Base-by-base conservation (phyloP, 2,113 vertebrate species). In the Oryzias curvinotus region DNA sequence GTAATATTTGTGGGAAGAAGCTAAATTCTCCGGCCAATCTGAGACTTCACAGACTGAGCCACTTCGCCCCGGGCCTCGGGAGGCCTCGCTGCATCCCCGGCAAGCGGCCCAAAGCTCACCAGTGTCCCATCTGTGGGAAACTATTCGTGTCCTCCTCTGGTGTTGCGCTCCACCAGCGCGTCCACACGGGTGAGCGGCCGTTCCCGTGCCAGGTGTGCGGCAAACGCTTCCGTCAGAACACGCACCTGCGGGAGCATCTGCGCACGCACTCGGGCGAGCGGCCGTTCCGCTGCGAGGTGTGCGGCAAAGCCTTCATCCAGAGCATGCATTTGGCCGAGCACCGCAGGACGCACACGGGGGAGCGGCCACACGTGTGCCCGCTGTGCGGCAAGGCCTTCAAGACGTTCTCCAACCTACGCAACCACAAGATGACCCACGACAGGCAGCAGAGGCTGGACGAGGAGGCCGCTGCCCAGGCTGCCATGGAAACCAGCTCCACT, bases 241-340 rank as follows among this genome's bases (percentile, higher is more conserved):
- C 94, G 0, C 95, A 96, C 80, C 89, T 97, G 58, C 93, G 95
- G 4, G 95, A 97, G 87, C 95, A 97, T 82, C 77, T 94, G 68
- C 94, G 94, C 78, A 91, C 94, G 0, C 95, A 96, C 78, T 94
- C 94, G 0, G 94, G 95, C 0, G 94, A 95, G 64, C 88, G 95
- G 25, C 95, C 95, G 0, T 95, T 94, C 16, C 85, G 87, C 62
- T 96, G 95, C 4, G 92, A 94, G 26, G 88, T 91, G n/a, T 96
- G 95, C 0, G 91, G 91, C 7, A 95, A 95, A 81, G 89, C 93
- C 48, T 96, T 96, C 49, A 91, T 95, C 67, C 95, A 96, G 85
- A 94, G 94, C 45, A 94, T 96, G 94, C 95, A 95, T 65, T 87
- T 96, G 75, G 90, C 94, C 0, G 92, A 96, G 1, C 96, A 98